Evolutionary conservation across 2,888 invertebrate genomes (phyloP).

Genomic region (Sinelater perroti): DNA sequence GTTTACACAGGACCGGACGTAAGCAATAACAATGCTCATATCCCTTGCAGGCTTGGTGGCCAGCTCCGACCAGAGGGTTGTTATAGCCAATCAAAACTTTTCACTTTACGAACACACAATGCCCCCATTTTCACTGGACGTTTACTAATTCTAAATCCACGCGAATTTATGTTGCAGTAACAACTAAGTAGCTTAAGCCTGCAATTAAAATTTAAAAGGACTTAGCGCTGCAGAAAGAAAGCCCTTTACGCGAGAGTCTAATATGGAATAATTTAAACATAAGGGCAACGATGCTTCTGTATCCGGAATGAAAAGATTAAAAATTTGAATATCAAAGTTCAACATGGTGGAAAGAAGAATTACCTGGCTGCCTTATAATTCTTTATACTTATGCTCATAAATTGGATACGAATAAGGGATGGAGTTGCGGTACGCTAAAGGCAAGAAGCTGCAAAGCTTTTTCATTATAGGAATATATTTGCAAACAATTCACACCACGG

Average conservation of each 20-base stretch:
- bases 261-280: too few species aligned
- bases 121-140: conserved; percentile 9
- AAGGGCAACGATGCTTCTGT: conserved; percentile 1
- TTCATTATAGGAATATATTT: too few species aligned
- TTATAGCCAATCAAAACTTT: conserved; percentile 28
- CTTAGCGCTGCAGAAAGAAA: too few species aligned
- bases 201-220: conserved; percentile 7
- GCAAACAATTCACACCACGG: too few species aligned
- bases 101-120: conserved; percentile 22
- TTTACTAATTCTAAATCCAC: conserved; percentile 9
- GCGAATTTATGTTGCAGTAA: background rate
- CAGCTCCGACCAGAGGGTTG: conserved; percentile 15
- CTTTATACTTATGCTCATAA: conserved; percentile 6
- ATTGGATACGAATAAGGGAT: too few species aligned
- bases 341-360: conserved; percentile 23
- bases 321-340: conserved; percentile 30
- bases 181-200: background rate
- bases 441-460: background rate
- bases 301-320: conserved; percentile 22
- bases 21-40: conserved; percentile 29
- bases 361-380: conserved; percentile 21
- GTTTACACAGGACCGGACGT: conserved; percentile 33
- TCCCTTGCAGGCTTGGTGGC: conserved; percentile 16
- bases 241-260: too few species aligned
- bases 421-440: too few species aligned